Base-by-base conservation (phyloP, 2,113 vertebrate species). In the Phalacrocorax brasilianus region DNA sequence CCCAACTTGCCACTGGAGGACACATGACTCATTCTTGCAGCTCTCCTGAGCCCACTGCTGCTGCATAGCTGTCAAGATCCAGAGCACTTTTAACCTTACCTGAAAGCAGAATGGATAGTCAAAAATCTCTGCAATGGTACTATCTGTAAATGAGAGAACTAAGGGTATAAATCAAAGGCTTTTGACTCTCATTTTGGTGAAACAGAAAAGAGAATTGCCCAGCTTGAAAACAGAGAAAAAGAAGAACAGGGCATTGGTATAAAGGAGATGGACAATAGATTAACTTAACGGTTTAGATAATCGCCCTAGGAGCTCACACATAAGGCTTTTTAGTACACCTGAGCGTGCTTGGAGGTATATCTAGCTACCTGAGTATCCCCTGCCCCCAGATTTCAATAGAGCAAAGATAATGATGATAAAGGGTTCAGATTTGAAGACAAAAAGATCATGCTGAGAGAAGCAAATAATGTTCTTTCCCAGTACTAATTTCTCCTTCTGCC, bases 61-160 rank as follows among this genome's bases (percentile, higher is more conserved):
- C 70, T 92, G 44, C 76, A 87, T 26, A 91, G 68, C 76, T 93
- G 93, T 92, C 92, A 93, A 91, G 77, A 95, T 93, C 53, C 70
- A 89, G 61, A 92, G 58, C 66, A 89, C 52, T 96, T 93, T 94
- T 82, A 95, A 93, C 89, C 91, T 95, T 50, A 87, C 73, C 91
- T 93, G 89, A 91, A 95, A 96, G 80, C 73, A 88, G 88, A 92
- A 85, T 58, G 38, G 66, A 82, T 81, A 95, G 83, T 70, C 61
- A 92, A 95, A 96, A 95, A 91, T 78, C 52, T 77, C 68, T 86
- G 50, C 79, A 95, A 96, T 84, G 61, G 65, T 87, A 38, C 72
- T 81, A 63, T 87, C 88, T 81, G 70, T 89, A 94, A 95, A 93
- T 87, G 94, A 96, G 92, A 91, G 70, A 91, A 94, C 88, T 53